Evolutionary conservation across 2,888 invertebrate genomes (phyloP).

Genomic region (Choreutis nemorana): DNA sequence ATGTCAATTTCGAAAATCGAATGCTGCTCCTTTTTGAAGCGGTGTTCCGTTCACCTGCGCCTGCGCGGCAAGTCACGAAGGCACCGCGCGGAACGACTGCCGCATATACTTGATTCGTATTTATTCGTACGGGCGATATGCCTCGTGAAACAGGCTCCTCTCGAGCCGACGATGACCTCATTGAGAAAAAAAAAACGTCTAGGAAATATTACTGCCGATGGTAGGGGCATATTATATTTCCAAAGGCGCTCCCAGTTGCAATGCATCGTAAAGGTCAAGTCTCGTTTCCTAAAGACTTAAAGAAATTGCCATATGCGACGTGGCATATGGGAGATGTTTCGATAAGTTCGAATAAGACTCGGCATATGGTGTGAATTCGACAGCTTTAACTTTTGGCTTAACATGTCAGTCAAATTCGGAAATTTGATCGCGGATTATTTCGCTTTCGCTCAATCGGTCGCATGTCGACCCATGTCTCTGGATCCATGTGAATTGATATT

Average conservation of each 20-base stretch:
- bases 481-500: constrained; percentile 49
- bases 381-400: constrained; percentile 28
- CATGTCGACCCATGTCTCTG: constrained; percentile 49
- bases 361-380: constrained; percentile 37
- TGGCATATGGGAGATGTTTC: constrained; percentile 30
- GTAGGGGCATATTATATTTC: constrained; percentile 16
- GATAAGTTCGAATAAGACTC: constrained; percentile 4
- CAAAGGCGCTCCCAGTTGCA: constrained; percentile 25
- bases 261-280: constrained; percentile 18
- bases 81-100: constrained; percentile 30
- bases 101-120: constrained; percentile 23
- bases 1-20: constrained; percentile 29
- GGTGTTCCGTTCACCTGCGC: constrained; percentile 37
- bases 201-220: too few species aligned
- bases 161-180: constrained; percentile 38
- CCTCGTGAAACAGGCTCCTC: constrained; percentile 35
- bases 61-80: constrained; percentile 33
- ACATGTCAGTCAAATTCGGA: constrained; percentile 35
- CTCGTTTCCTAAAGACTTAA: constrained; percentile 19
- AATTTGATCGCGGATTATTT: constrained; percentile 37
- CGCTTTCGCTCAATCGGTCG: constrained; percentile 54
- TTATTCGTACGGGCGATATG: constrained; percentile 32
- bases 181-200: constrained; percentile 38
- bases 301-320: constrained; percentile 24
- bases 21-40: constrained; percentile 15